phyloP scores from a whole-genome alignment of 1,140 invertebrate species.

The Drosophila navojoa region DNA sequence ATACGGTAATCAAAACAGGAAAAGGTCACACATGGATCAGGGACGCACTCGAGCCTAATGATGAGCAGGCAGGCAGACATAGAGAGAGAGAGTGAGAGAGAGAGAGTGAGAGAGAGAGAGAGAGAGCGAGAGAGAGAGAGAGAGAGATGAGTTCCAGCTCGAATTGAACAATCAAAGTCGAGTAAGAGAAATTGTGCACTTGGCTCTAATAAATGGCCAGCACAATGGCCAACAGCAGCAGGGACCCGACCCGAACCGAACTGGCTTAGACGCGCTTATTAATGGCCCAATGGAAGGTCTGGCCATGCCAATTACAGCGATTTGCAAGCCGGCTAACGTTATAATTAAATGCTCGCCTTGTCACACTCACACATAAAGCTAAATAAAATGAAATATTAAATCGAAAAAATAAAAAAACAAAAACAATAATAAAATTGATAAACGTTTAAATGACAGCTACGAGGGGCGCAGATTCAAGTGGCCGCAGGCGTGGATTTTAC shows the following conservation, averaged over 20 bases:
- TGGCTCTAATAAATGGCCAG: slow-evolving; percentile 45
- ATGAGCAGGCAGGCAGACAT: slow-evolving; percentile 28
- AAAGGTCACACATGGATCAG: slow-evolving; percentile 50
- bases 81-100: neutral
- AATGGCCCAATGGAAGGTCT: slow-evolving; percentile 24
- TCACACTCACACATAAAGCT: slow-evolving; percentile 45
- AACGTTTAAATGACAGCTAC: neutral
- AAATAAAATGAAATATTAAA: slow-evolving; percentile 14
- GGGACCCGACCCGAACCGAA: neutral
- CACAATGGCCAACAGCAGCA: slow-evolving; percentile 16
- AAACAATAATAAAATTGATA: slow-evolving; percentile 9
- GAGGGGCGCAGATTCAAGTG: slow-evolving; percentile 1
- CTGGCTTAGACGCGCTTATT: slow-evolving; percentile 18
- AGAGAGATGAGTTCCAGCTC: neutral
- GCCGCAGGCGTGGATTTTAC: slow-evolving; percentile 6
- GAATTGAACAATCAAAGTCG: slow-evolving; percentile 1
- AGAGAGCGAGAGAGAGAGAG: neutral
- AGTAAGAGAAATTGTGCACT: slow-evolving; percentile 46
- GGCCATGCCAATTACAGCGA: slow-evolving; percentile 60
- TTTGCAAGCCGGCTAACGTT: slow-evolving; percentile 57
- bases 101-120: neutral
- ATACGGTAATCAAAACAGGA: slow-evolving; percentile 61
- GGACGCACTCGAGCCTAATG: slow-evolving; percentile 40
- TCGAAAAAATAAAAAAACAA: slow-evolving; percentile 3
- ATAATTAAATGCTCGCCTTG: slow-evolving; percentile 73